Evolutionary conservation across 2,888 invertebrate species (phyloP).

Genomic region (Oscheius myriophilus): DNA sequence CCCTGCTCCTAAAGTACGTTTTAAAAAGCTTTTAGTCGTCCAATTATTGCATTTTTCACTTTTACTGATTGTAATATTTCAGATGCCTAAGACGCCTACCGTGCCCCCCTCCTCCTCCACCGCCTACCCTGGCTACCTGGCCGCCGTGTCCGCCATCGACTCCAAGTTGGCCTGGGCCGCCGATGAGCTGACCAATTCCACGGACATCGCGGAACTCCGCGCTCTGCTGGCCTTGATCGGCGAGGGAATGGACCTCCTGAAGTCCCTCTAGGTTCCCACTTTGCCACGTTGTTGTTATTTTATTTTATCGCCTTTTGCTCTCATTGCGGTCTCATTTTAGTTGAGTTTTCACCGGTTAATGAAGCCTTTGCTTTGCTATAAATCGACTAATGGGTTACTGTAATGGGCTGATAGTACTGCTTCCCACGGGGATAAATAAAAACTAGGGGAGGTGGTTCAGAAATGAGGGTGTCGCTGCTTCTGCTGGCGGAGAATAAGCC

Average conservation of each 20-base stretch:
- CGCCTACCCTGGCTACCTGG: slow-evolving; percentile 10
- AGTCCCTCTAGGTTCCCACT: not conserved
- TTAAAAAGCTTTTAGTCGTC: too few species aligned
- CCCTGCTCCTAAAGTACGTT: too few species aligned
- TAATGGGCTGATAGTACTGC: too few species aligned
- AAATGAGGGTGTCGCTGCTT: too few species aligned
- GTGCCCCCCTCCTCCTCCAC: not conserved
- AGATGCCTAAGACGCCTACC: not conserved
- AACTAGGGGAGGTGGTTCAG: too few species aligned
- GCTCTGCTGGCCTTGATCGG: slow-evolving; percentile 20
- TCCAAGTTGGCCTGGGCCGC: slow-evolving; percentile 34
- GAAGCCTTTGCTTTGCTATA: not conserved
- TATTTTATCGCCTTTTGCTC: not conserved
- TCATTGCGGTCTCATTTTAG: too few species aligned
- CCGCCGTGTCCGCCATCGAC: slow-evolving; percentile 18
- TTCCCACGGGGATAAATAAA: too few species aligned
- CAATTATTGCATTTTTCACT: not conserved
- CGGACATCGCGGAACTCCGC: slow-evolving; percentile 9
- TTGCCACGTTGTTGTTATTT: not conserved
- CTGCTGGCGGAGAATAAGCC: slow-evolving; percentile 32
- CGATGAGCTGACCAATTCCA: slow-evolving; percentile 5
- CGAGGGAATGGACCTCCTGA: slow-evolving; percentile 1
- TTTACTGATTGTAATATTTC: not conserved
- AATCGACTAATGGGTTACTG: too few species aligned
- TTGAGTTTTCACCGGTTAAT: too few species aligned